These are phyloP conservation scores for Cotesia chilonis DNA, from an alignment of 1,140 invertebrate species.

Conservation along the genomic window DNA sequence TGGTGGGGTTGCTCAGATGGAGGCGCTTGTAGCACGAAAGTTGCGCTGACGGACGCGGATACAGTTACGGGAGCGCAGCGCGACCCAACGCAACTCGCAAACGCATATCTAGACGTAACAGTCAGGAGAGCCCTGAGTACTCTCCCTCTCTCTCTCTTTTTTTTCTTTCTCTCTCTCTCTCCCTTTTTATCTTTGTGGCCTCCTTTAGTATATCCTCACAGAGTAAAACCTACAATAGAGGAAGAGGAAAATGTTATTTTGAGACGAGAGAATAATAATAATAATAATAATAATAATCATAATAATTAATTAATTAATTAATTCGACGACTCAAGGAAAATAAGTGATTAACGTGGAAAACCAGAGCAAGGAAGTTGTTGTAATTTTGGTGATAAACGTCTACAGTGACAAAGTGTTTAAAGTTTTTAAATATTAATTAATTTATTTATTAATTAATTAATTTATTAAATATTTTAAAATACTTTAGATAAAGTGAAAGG, in stretches of 20 bases:
- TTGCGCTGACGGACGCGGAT: conserved; percentile 61
- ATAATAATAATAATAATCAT: too few relatives aligned
- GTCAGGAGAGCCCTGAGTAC: conserved; percentile 49
- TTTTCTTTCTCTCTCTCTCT: conserved; percentile 37
- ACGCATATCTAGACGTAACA: conserved; percentile 57
- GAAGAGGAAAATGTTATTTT: neutral
- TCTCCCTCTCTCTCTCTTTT: conserved; percentile 40
- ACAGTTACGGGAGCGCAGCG: conserved; percentile 68
- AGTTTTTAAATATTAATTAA: too few relatives aligned
- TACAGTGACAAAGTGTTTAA: too few relatives aligned
- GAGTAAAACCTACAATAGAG: neutral
- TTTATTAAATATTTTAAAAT: neutral
- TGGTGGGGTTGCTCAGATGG: conserved; percentile 54
- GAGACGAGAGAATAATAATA: conserved; percentile 22
- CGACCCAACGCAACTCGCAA: conserved; percentile 64
- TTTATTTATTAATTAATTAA: neutral
- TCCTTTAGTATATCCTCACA: conserved; percentile 21
- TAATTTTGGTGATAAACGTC: too few relatives aligned
- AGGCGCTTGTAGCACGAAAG: conserved; percentile 62
- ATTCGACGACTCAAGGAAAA: neutral
- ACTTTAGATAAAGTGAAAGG: neutral
- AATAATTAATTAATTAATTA: neutral
- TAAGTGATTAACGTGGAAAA: conserved; percentile 8
- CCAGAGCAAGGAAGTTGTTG: neutral
- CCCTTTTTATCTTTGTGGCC: conserved; percentile 21